Evolutionary conservation across 2,113 vertebrate species (phyloP).

Genomic region (Colinus virginianus): DNA sequence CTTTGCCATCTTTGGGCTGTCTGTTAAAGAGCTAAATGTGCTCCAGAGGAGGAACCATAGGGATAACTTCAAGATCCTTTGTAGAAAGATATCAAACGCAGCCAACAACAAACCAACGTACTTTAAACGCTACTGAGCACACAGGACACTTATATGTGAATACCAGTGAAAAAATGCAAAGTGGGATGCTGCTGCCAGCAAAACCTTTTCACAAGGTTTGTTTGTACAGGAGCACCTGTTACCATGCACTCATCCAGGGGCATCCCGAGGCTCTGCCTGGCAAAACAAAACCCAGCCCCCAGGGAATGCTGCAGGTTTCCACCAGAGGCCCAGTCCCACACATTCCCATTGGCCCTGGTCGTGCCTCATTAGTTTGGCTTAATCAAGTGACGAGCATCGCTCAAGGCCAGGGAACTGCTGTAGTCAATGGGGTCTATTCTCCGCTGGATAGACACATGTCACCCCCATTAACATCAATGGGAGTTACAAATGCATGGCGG

Average conservation of each 20-base stretch:
- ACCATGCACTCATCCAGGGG: not conserved
- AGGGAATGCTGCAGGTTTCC: constrained; percentile 31
- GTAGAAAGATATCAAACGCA: not conserved
- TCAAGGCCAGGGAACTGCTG: not conserved
- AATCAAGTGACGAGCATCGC: constrained; percentile 67
- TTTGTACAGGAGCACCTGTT: not conserved
- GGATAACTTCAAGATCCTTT: not conserved
- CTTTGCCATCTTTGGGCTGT: not conserved
- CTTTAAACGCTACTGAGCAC: not conserved
- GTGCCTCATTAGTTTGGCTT: constrained; percentile 75
- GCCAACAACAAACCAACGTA: not conserved
- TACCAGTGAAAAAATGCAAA: not conserved
- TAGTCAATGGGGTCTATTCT: constrained; percentile 69
- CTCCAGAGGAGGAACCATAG: not conserved
- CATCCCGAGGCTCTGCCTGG: not conserved
- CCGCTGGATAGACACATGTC: constrained; percentile 65
- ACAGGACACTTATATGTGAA: not conserved
- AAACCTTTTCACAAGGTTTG: not conserved
- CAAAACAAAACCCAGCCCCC: not conserved
- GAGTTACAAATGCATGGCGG: not conserved
- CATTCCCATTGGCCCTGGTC: constrained; percentile 20
- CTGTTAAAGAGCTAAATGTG: not conserved
- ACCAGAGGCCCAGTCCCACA: not conserved
- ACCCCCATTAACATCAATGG: constrained; percentile 67
- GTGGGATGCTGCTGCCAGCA: not conserved